These are phyloP conservation scores for Graphium colonna DNA, from an alignment of 2,888 invertebrate genomes.

Conservation along the genomic window DNA sequence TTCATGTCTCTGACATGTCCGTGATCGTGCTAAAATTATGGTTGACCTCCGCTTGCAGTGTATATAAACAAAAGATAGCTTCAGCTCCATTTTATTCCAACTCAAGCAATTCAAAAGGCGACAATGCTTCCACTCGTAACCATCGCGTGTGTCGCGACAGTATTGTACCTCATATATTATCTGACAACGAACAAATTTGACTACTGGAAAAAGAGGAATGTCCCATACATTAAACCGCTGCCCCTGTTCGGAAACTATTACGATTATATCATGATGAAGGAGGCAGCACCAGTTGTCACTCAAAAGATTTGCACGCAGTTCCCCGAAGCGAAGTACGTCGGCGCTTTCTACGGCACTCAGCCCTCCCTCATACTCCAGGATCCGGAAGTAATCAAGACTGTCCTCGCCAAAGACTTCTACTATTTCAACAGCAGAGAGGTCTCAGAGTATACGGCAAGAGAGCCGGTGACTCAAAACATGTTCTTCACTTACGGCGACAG, in stretches of 20 bases:
- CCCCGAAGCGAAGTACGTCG: slow-evolving; percentile 47
- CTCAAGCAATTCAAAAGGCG: not conserved
- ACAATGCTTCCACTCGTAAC: slow-evolving; percentile 5
- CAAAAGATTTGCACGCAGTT: slow-evolving; percentile 45
- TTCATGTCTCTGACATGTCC: no score
- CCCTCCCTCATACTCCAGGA: slow-evolving; percentile 54
- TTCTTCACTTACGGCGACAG: slow-evolving; percentile 50
- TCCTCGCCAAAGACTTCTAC: slow-evolving; percentile 55
- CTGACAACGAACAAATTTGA: slow-evolving; percentile 36
- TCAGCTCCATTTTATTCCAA: no score
- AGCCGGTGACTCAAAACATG: slow-evolving; percentile 42
- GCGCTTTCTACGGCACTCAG: slow-evolving; percentile 54
- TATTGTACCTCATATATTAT: slow-evolving; percentile 26
- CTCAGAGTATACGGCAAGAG: slow-evolving; percentile 41
- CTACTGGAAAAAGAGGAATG: slow-evolving; percentile 50
- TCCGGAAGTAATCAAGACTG: slow-evolving; percentile 47
- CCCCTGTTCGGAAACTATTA: slow-evolving; percentile 53
- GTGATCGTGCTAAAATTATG: no score
- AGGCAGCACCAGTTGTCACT: slow-evolving; percentile 33
- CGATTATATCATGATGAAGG: slow-evolving; percentile 41
- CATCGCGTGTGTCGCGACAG: not conserved
- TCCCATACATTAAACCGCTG: slow-evolving; percentile 39
- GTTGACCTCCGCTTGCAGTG: no score
- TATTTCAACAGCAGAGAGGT: slow-evolving; percentile 54
- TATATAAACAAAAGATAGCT: no score